Evolutionary conservation across 2,797 vertebrate species (phyloP), one percentile per base, ranked within the genome.

Genomic region (Danio choprae): DNA sequence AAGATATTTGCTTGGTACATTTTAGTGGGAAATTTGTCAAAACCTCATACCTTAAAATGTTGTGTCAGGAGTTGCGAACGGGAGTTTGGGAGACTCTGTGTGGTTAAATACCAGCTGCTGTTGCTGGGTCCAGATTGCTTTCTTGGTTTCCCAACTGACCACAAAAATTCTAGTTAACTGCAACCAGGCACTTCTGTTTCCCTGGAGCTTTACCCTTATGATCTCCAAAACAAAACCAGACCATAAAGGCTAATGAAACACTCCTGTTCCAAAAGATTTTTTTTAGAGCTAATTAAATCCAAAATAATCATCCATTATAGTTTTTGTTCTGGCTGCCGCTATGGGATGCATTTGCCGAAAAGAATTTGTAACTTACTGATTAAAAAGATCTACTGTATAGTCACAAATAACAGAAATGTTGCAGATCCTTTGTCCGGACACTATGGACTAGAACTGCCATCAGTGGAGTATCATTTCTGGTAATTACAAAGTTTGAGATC

Each of bases 1-100:
- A 90, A 90, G 82, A 85, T 90, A 85, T 92, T 91, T 91, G 76
- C 81, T 83, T 71, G 71, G 79, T 77, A 85, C 88, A 89, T 92
- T 90, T 91, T 88, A 92, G 89, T 89, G 90, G 91, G 81, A 65
- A 81, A 86, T 87, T 86, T 81, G 81, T 86, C 81, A 82, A 81
- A 83, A 84, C 83, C 41, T 55, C 59, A 85, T 68, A 55, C 58
- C 60, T 84, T 73, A 64, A 20, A 78, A 53, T 6, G 20, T 18
- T 44, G 46, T 59, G 40, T 43, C 22, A 40, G 38, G 18, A 73
- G 56, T 41, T 68, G 18, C 43, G 51, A 10, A 20, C 40, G 7
- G 22, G 51, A 69, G 46, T 80, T 53, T 72, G 44, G 55, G 9
- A 44, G n/a, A 53, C 40, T 59, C 18, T 46, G 56, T 29, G 64